Base-by-base conservation (phyloP, 1,140 invertebrate species). In the Danaus melanippus region DNA sequence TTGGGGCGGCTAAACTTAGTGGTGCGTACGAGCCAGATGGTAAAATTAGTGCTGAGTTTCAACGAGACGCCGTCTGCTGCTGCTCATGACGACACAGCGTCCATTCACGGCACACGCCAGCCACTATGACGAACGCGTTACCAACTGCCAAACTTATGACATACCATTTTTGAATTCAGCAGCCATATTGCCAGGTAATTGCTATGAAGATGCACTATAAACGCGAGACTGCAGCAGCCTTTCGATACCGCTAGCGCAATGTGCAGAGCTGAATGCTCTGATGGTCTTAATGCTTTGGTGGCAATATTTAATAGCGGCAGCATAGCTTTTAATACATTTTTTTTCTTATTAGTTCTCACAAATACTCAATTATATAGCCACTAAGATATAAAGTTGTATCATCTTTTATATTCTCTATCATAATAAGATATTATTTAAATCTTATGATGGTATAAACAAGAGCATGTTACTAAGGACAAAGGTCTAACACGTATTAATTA, bases 1-100 rank as follows among this genome's bases (percentile, higher is more conserved):
- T 88, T 85, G 84, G 84, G 85, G 82, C 80, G 73, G 84, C 87
- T 88, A 88, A 84, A 87, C 86, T 88, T 88, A 88, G 86, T 85
- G 85, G 85, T 84, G 83, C 78, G 83, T 84, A 71, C 70, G 76
- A 81, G 83, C 79, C 78, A 83, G 80, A 81, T 80, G 76, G 83
- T 86, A 84, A 86, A 84, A 83, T 86, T 86, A 86, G 83, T 84
- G 78, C 69, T 83, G 77, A 62, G 69, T 75, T 74, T 70, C 57
- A 64, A 66, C 76, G 76, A 82, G 82, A 86, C 83, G 78, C 75
- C 67, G 83, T 86, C 83, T 86, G 74, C 77, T 80, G 64, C 73
- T 83, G 66, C 66, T 80, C 78, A 76, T 82, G 81, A 84, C 81
- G 79, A 74, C 77, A 71, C 63, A 53, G 64, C 70, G 77, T 76